Conservation (phyloP, 2,888 invertebrate genomes). For the Epirrita christyi region DNA sequence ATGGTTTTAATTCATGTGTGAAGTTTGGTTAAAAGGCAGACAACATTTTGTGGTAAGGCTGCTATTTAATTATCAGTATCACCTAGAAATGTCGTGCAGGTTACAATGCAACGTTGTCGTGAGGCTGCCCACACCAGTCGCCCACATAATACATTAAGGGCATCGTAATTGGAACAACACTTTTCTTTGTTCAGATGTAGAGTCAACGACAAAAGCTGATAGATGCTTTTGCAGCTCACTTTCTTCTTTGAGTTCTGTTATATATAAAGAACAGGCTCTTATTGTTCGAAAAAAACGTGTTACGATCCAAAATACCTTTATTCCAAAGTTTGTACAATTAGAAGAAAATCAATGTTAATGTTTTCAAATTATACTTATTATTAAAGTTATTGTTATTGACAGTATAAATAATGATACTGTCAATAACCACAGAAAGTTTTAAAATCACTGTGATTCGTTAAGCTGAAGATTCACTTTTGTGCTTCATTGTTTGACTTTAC, state of each 20-base stretch:
- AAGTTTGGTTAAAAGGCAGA: too few species aligned
- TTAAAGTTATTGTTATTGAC: too few species aligned
- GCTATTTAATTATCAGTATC: slow-evolving; percentile 8
- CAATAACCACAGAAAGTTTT: too few species aligned
- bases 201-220: slow-evolving; percentile 1
- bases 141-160: slow-evolving; percentile 46
- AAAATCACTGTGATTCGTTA: too few species aligned
- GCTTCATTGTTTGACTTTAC: not conserved
- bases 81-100: slow-evolving; percentile 19
- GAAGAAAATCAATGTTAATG: too few species aligned
- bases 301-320: too few species aligned
- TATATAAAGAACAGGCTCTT: too few species aligned
- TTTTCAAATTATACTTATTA: too few species aligned
- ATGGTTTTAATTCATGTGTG: too few species aligned
- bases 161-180: slow-evolving; percentile 55
- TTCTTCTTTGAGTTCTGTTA: not conserved
- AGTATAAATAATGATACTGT: too few species aligned
- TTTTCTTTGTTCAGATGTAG: slow-evolving; percentile 47
- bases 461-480: not conserved
- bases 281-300: not conserved
- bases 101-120: slow-evolving; percentile 25
- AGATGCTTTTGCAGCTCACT: slow-evolving; percentile 1
- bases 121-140: slow-evolving; percentile 36
- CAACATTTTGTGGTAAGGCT: not conserved
- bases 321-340: too few species aligned